Evolutionary conservation across 2,113 vertebrate genomes (phyloP), one percentile per base, ranked within the genome.

Genomic region (Melanostigma gelatinosum): DNA sequence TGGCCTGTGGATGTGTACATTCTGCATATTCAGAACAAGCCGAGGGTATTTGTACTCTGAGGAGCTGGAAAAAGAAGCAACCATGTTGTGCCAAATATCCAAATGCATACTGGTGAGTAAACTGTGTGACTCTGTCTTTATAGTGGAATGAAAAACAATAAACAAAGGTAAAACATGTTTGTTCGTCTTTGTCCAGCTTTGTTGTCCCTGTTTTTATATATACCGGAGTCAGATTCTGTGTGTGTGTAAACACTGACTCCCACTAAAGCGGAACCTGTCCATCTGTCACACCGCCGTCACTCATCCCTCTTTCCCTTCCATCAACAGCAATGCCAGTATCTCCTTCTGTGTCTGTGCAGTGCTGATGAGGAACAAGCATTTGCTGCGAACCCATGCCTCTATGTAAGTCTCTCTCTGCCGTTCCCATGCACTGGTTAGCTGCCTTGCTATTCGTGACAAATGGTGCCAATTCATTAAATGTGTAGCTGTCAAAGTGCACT

Each of bases 271-370:
- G 11, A 57, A 16, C 27, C 50, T 58, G n/a, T 54, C 0, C 57
- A 6, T 70, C 22, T 46, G 15, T 55, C 10, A 22, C 40, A 20
- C 36, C 9, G 46, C 46, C 36, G 8, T 60, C 60, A 40, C 27
- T 67, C 29, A 52, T 50, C 62, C 36, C 34, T 22, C 44, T 44
- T 6, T 58, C 27, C 75, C 29, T 70, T 9, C 16, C 60, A 48
- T 65, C 46, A 2, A 76, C 87, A 95, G 95, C 54, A 90, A 20
- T 95, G 95, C 64, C 89, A 94, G 44, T 94, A 92, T 55, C 93
- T 95, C 61, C 84, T 94, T 79, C 67, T 95, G 61, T 52, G 0
- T 66, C 77, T 94, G 57, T 70, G 85, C 81, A 80, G 61, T 2
- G 80, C 83, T 27, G 94, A 95, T n/a, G 57, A 73, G 62, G 34